phyloP scores from a whole-genome alignment of 2,797 vertebrate species.

The Chloroceryle amazona region DNA sequence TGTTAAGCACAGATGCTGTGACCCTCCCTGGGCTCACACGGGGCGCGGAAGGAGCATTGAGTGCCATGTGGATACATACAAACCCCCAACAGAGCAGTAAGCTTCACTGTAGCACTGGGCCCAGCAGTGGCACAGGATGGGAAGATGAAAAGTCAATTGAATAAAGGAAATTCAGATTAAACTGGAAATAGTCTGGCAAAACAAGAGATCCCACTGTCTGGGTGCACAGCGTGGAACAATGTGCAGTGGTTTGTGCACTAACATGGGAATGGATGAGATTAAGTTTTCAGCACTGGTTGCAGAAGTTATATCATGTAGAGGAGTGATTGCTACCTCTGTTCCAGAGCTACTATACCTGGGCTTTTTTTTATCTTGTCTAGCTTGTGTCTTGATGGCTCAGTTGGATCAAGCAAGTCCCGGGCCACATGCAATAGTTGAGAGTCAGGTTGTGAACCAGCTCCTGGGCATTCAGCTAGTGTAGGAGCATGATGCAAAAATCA shows the following conservation, averaged over 20 bases:
- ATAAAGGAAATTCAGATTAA: background rate
- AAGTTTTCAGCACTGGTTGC: background rate
- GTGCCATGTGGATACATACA: rapidly evolving
- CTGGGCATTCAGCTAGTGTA: background rate
- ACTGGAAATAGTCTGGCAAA: background rate
- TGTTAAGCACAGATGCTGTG: background rate
- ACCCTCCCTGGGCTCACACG: background rate
- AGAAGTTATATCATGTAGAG: background rate
- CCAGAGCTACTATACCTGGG: background rate
- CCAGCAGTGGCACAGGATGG: background rate
- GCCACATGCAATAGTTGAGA: background rate
- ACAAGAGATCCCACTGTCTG: background rate
- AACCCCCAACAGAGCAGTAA: background rate
- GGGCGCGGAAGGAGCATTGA: background rate
- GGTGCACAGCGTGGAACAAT: background rate
- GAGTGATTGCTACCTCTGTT: background rate
- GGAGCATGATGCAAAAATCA: background rate
- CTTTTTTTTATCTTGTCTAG: background rate
- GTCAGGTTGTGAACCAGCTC: background rate
- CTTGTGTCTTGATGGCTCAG: background rate
- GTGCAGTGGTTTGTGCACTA: background rate
- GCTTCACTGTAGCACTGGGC: background rate
- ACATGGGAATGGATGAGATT: background rate
- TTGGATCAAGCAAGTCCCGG: background rate
- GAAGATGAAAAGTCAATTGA: background rate